Percentiles rank a stretch among this genome's conserved stretches.
These are phyloP conservation scores for Agrochola macilenta DNA, from an alignment of 2,888 invertebrate genomes.

Conservation along the genomic window DNA sequence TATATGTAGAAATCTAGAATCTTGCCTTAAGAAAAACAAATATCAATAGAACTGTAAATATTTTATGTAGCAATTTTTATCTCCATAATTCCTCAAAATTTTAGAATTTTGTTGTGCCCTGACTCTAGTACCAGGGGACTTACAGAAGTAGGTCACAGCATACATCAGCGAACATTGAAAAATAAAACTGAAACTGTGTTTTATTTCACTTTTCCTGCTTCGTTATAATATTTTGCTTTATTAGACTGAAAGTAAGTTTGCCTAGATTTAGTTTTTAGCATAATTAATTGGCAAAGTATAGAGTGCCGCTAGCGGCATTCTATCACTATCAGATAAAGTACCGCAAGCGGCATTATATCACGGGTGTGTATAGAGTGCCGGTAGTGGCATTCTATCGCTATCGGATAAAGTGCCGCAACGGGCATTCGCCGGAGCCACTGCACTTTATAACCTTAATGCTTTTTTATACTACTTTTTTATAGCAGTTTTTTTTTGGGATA, in stretches of 20 bases:
- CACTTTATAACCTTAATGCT: no score
- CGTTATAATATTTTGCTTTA: not conserved
- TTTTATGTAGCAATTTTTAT: not conserved
- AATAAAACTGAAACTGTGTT: slow-evolving; percentile 30
- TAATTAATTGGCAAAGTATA: not conserved
- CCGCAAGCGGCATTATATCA: no score
- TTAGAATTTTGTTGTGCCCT: not conserved
- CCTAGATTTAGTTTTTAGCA: not conserved
- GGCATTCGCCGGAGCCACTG: no score
- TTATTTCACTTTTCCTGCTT: slow-evolving; percentile 17
- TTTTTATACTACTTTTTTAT: no score
- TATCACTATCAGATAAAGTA: no score
- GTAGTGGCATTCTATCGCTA: no score
- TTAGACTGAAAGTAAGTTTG: not conserved
- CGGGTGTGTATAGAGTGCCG: no score
- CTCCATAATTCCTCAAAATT: slow-evolving; percentile 9
- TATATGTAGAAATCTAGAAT: not conserved
- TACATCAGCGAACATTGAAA: slow-evolving; percentile 30
- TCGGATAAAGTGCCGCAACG: no score
- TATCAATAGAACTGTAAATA: not conserved
- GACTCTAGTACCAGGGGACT: slow-evolving; percentile 11
- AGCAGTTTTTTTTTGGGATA: no score
- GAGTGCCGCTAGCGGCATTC: no score
- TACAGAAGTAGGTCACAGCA: slow-evolving; percentile 41
- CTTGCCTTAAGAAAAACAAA: not conserved